A percentile compares a stretch with the other conserved stretches of the same genome.
phyloP scores from a whole-genome alignment of 2,797 vertebrate species.

The Megaceryle alcyon region DNA sequence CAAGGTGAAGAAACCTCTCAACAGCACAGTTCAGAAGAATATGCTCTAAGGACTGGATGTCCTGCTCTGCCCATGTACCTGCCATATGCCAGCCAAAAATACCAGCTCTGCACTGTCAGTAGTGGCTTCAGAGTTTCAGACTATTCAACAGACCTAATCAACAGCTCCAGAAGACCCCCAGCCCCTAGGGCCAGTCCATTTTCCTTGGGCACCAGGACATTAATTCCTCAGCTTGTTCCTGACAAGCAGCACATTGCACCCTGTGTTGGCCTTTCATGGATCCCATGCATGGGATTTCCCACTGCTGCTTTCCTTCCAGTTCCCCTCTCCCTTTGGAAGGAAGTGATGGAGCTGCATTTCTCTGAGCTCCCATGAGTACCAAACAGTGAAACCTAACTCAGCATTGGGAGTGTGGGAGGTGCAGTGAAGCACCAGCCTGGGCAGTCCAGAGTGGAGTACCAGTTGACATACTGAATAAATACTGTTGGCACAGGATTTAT shows the following conservation, averaged over 20 bases:
- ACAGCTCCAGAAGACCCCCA: background rate
- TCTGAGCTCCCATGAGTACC: background rate
- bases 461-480: constrained; percentile 18
- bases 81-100: background rate
- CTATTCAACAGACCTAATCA: background rate
- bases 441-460: background rate
- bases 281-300: rapidly evolving
- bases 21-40: background rate
- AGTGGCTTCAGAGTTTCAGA: background rate
- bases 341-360: background rate
- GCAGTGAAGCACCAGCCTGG: background rate
- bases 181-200: background rate
- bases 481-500: constrained; percentile 25
- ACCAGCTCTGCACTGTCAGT: background rate
- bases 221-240: background rate
- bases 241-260: background rate
- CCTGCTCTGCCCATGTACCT: background rate
- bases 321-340: background rate
- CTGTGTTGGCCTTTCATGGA: rapidly evolving
- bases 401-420: rapidly evolving
- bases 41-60: background rate
- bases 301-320: background rate
- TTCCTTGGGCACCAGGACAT: background rate
- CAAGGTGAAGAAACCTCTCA: background rate
- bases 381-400: background rate